Base-by-base conservation (phyloP, 1,140 invertebrate genomes). In the Nasonia giraulti region DNA sequence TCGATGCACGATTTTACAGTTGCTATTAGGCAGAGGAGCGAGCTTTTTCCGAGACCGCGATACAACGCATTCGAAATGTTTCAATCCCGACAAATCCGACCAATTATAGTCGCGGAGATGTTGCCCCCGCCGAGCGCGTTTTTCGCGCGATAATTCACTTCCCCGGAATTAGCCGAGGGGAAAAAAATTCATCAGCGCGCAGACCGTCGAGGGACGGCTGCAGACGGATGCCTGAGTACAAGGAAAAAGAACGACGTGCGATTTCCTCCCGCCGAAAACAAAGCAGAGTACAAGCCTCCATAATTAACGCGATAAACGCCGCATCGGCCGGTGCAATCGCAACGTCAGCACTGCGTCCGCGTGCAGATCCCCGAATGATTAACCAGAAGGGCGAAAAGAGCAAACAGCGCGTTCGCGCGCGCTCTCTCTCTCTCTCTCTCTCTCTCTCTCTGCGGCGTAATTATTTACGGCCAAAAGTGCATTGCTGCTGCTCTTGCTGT, bases 171-270 rank as follows among this genome's bases (percentile, higher is more conserved):
- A n/a, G 55, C 17, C 23, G 12, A 27, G 37, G 31, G n/a, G 20
- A 44, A 23, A 55, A 31, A 55, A 78, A 83, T 83, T 78, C 75
- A 78, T 78, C 27, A 78, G 23, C 31, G 27, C 71, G n/a, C 40
- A 44, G 40, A 8, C 40, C 40, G 40, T 8, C 40, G 40, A 44
- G 23, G 23, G 23, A 27, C 23, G 23, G 23, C 23, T 27, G 23
- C 23, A 69, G n/a, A 27, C 40, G 17, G 31, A 27, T 27, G 27
- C 27, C 27, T 27, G 27, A 27, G 27, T 27, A 27, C 1, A 27
- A 27, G 27, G 27, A 27, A 27, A 27, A 27, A 27, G 27, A 27
- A 27, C 27, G 27, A 27, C 27, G 0, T 27, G n/a, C n/a, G n/a
- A n/a, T n/a, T n/a, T n/a, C n/a, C n/a, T n/a, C n/a, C n/a, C n/a